Base-by-base conservation (phyloP, 2,797 vertebrate species). In the Pseudomugil tenellus region DNA sequence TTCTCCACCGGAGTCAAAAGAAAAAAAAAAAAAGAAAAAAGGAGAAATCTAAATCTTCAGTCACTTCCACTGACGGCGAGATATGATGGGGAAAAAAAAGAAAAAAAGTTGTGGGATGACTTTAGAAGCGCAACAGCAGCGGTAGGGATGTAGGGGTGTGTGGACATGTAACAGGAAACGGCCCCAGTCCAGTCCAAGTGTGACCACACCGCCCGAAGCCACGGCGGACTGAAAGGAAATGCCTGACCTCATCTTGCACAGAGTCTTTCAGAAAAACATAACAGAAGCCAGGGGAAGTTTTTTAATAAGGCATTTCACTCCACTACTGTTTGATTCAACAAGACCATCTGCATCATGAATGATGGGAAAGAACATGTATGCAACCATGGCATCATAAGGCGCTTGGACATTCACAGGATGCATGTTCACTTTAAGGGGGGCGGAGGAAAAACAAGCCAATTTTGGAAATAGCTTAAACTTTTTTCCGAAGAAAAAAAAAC, bases 71-170 rank as follows among this genome's bases (percentile, higher is more conserved):
- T n/a, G 63, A 90, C 90, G 90, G 92, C 86, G 86, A 73, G 93
- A 93, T 94, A 93, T 91, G 92, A 92, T 92, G 93, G 91, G 90
- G 91, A 93, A 90, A 91, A 86, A 87, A 88, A 90, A 17, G 17
- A 41, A 41, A 19, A 19, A 57, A 31, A 55, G 63, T 74, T 31
- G 48, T 65, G 74, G 61, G 62, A 71, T 51, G 58, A 67, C 26
- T 70, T 63, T 25, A 61, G 49, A 76, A 80, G 70, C 85, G 71
- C 53, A 5, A 43, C 69, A 63, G 67, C 68, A 58, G 80, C 49
- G 59, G 52, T 31, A n/a, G 65, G 17, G 39, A 41, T 41, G 43
- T 51, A 63, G 6, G 71, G 32, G 12, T 31, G 34, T 28, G 72
- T 59, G 0, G 16, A 26, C 21, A 35, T 1, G 31, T n/a, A 43